Evolutionary conservation across 2,888 invertebrate species (phyloP).

Genomic region (Acanthosoma haemorrhoidale): DNA sequence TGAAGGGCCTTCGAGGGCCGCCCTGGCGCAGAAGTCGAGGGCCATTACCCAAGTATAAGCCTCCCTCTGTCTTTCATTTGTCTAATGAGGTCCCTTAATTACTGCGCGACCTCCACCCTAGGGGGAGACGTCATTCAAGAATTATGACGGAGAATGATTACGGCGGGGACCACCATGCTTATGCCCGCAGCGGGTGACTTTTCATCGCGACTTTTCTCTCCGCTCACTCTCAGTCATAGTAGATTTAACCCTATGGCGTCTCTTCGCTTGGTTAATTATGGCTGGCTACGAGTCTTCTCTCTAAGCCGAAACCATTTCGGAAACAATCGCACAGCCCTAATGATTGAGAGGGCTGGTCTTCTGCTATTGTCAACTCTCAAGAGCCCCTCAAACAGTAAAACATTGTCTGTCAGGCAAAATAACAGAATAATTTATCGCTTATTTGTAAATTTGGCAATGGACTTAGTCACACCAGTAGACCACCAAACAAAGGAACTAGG

Average conservation of each 20-base stretch:
- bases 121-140: slow-evolving; percentile 14
- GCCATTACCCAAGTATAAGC: slow-evolving; percentile 7
- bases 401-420: too few species aligned
- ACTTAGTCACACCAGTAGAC: too few species aligned
- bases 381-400: too few species aligned
- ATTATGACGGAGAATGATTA: neutral
- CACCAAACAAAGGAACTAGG: too few species aligned
- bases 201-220: neutral
- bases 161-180: neutral
- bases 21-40: neutral
- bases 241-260: neutral
- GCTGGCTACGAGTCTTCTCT: neutral
- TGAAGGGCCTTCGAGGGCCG: neutral
- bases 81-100: slow-evolving; percentile 21
- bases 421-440: too few species aligned
- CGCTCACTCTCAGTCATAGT: neutral
- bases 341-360: neutral
- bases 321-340: neutral
- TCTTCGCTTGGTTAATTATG: neutral
- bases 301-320: neutral
- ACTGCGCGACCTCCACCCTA: neutral
- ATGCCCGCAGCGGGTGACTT: too few species aligned
- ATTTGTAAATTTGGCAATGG: too few species aligned
- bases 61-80: slow-evolving; percentile 16
- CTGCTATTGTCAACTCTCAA: too few species aligned